These are phyloP conservation scores for Diorhabda elongata DNA, from an alignment of 1,140 invertebrate genomes.

Conservation along the genomic window DNA sequence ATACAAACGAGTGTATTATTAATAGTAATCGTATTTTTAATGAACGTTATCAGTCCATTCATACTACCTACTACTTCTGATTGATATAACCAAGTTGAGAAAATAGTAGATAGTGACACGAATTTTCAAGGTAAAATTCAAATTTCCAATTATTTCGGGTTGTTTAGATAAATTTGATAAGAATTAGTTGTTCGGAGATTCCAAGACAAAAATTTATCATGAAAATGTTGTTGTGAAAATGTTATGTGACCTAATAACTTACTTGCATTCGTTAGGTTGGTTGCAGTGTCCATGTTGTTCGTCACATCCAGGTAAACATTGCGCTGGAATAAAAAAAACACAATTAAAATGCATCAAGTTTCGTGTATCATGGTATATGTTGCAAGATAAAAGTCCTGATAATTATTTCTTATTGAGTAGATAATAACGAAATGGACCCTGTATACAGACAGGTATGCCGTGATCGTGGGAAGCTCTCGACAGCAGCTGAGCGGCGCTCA, in stretches of 20 bases:
- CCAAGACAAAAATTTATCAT: too few relatives aligned
- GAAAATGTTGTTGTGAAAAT: too few relatives aligned
- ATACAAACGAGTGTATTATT: too few relatives aligned
- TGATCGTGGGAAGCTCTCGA: constrained; percentile 46
- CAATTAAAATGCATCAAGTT: constrained; percentile 6
- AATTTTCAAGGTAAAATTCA: too few relatives aligned
- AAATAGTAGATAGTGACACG: too few relatives aligned
- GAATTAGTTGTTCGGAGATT: too few relatives aligned
- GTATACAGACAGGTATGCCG: constrained; percentile 43
- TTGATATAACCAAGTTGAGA: too few relatives aligned
- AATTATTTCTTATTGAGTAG: constrained; percentile 20
- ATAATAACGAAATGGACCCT: constrained; percentile 36
- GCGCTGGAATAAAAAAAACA: constrained; percentile 73
- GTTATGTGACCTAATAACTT: constrained; percentile 56
- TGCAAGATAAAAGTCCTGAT: constrained; percentile 6
- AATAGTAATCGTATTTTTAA: too few relatives aligned
- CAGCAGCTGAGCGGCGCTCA: constrained; percentile 42
- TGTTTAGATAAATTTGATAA: too few relatives aligned
- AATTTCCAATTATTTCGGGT: too few relatives aligned
- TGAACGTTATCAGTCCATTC: too few relatives aligned
- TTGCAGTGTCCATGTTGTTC: constrained; percentile 84
- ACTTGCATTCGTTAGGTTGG: constrained; percentile 92
- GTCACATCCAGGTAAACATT: constrained; percentile 88
- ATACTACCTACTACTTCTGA: too few relatives aligned
- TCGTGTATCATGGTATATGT: neutral